phyloP scores from a whole-genome alignment of 2,797 vertebrate genomes.

The Triplophysa bombifrons region DNA sequence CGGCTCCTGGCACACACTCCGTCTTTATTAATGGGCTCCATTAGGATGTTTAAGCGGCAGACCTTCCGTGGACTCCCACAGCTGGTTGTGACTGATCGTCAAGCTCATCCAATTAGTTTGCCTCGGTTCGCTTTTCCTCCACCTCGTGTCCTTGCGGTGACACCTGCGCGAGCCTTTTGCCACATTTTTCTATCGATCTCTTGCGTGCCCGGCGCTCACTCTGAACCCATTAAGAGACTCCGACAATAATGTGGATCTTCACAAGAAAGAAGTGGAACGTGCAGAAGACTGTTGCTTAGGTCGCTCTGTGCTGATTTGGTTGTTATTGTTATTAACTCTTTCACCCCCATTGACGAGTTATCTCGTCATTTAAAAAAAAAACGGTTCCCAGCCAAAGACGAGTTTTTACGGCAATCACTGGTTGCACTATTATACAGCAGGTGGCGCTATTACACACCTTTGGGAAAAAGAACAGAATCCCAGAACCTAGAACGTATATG shows the following conservation, averaged over 20 bases:
- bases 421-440: too few relatives aligned
- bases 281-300: not conserved
- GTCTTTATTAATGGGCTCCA: constrained; percentile 72
- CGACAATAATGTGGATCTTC: constrained; percentile 8
- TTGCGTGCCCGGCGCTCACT: constrained; percentile 21
- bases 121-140: constrained; percentile 34
- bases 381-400: too few relatives aligned
- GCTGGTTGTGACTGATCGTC: constrained; percentile 62
- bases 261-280: not conserved
- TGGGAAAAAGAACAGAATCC: too few relatives aligned
- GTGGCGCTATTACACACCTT: too few relatives aligned
- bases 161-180: constrained; percentile 48
- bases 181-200: constrained; percentile 44
- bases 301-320: not conserved
- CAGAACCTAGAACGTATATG: too few relatives aligned
- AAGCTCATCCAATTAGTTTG: constrained; percentile 60
- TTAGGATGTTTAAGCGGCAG: constrained; percentile 69
- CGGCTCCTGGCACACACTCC: constrained; percentile 57
- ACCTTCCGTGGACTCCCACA: constrained; percentile 59
- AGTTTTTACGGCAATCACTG: too few relatives aligned
- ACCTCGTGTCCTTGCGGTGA: constrained; percentile 58
- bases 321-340: not conserved
- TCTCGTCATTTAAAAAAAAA: too few relatives aligned
- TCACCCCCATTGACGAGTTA: too few relatives aligned
- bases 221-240: constrained; percentile 48